Evolutionary conservation across 2,888 invertebrate genomes (phyloP), one percentile per base, ranked within the genome.

Genomic region (Pammene aurita): DNA sequence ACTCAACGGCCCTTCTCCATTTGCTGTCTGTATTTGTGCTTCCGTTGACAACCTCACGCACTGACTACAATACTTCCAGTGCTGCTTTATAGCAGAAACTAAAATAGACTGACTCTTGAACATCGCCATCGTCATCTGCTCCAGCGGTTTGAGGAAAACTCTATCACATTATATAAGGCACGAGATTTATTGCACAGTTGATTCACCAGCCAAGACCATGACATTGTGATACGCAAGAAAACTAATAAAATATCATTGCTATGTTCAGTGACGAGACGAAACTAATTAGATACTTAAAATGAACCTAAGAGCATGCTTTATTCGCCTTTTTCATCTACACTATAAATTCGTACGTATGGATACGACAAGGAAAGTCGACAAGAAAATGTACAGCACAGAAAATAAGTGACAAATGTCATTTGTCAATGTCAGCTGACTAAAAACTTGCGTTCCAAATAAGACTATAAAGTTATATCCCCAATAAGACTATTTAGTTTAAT

Each of bases 1-100:
- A 66, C 90, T 80, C 79, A 93, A 80, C n/a, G 95, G 95, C 42
- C 89, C 89, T 58, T 86, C 84, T 66, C 69, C 78, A 56, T 66
- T 41, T 54, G 74, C 54, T 14, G 76, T 72, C 64, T 81, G 76
- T 61, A 81, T 80, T 70, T 79, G 82, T 13, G 77, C 76, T 78
- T 85, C 85, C 13, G 89, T 86, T 14, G 90, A 88, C 69, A 89
- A 64, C 60, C 60, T 65, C 38, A 55, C 54, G 52, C 69, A 69
- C 34, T 63, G 63, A 46, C 48, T 58, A 16, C 69, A 69, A 16
- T 55, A 48, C 44, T 69, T 69, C 64, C 64, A 69, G 16, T 69
- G 64, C 38, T 64, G 50, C 55, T 65, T 69, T 11, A 69, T 41
- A 38, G 34, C 54, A 13, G 64, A 60, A 65, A 69, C 54, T 10